Base-by-base conservation (phyloP, 2,797 vertebrate species). In the Clamator glandarius region DNA sequence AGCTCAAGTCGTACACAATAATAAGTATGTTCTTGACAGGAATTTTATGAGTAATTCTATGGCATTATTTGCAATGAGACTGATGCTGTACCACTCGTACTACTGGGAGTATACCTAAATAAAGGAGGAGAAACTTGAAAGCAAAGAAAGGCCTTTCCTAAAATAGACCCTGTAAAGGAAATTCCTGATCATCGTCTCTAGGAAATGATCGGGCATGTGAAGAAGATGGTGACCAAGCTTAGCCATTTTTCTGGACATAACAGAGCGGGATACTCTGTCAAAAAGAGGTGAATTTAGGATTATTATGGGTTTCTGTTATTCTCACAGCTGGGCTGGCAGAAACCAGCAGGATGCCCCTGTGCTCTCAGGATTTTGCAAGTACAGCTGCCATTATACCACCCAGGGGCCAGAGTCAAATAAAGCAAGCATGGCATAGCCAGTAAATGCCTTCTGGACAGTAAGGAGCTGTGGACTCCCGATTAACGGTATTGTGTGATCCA, bases 151-250 rank as follows among this genome's bases (percentile, higher is more conserved):
- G 26, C 63, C 50, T 79, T 79, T 69, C 74, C 63, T 58, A 41
- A 84, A 73, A 31, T 33, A 54, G 23, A 24, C 9, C 31, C 52
- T 69, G 50, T 33, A 35, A 88, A 81, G 48, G 18, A 68, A 88
- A 92, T 12, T n/a, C 63, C 29, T 10, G 21, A n/a, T 50, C 3
- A 1, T 20, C 0, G 0, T 5, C 63, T 41, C n/a, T 15, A 50
- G 48, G 57, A 92, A 92, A 76, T 1, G 0, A 88, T 28, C 24
- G 21, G 57, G 21, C 67, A 36, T 1, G 3, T 0, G 1, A 46
- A 77, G 31, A 61, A 69, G 73, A 31, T 21, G 50, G 44, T 42
- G 55, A 57, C 70, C 6, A 29, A 82, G 35, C 25, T 61, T 28
- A 39, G 33, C 42, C 21, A 11, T 59, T 90, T 90, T 55, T 66